Evolutionary conservation across 2,888 invertebrate genomes (phyloP).

Genomic region (Sarcophaga rosellei): DNA sequence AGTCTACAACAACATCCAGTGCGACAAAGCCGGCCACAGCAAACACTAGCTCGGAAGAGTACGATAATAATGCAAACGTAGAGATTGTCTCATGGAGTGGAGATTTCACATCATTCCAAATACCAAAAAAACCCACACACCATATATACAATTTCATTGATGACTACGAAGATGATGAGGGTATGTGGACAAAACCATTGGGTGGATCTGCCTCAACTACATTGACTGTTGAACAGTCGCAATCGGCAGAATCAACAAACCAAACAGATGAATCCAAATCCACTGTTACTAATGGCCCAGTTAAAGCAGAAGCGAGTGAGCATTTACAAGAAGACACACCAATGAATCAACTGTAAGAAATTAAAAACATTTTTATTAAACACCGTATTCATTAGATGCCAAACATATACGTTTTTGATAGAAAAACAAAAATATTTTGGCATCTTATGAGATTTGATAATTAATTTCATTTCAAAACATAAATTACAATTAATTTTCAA

Average conservation of each 20-base stretch:
- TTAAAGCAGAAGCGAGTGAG: conserved; percentile 56
- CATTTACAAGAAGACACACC: conserved; percentile 30
- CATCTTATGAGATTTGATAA: conserved; percentile 51
- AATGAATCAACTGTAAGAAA: conserved; percentile 64
- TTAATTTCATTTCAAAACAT: not conserved
- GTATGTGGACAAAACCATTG: conserved; percentile 79
- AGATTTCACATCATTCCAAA: conserved; percentile 52
- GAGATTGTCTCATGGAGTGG: conserved; percentile 72
- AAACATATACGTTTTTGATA: conserved; percentile 40
- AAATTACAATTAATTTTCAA: conserved; percentile 34
- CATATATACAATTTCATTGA: conserved; percentile 71
- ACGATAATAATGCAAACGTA: conserved; percentile 79
- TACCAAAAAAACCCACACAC: conserved; percentile 35
- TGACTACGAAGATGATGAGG: conserved; percentile 76
- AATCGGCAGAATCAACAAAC: conserved; percentile 9
- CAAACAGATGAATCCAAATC: conserved; percentile 53
- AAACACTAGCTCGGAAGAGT: conserved; percentile 72
- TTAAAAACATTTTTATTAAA: conserved; percentile 21
- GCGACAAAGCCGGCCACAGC: conserved; percentile 15
- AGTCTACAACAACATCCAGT: not conserved
- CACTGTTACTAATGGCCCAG: conserved; percentile 73
- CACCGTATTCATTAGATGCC: conserved; percentile 52
- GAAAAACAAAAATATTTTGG: conserved; percentile 46
- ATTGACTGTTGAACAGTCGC: conserved; percentile 5
- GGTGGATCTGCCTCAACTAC: conserved; percentile 68